A percentile compares a stretch with the other conserved stretches of the same genome.
Conservation (phyloP, 2,888 invertebrate species). For the Euplagia quadripunctaria region DNA sequence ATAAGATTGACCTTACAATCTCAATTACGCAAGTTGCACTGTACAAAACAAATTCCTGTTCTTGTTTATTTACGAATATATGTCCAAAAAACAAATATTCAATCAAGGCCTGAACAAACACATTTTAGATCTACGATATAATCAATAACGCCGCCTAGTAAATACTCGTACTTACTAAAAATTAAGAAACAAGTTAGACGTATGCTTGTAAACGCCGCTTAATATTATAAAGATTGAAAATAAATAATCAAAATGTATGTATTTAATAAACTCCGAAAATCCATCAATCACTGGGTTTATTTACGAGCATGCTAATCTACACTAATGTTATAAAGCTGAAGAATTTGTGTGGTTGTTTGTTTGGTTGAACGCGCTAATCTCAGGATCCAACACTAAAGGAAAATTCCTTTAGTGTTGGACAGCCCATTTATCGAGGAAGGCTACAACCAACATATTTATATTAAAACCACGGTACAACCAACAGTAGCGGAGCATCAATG, state of each 20-base stretch:
- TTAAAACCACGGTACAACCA: no score
- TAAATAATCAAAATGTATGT: not conserved
- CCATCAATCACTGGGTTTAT: not conserved
- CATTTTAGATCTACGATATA: not conserved
- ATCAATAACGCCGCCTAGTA: not conserved
- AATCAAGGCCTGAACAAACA: not conserved
- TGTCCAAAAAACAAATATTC: slow-evolving; percentile 1
- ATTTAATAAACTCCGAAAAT: not conserved
- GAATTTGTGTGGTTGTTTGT: no score
- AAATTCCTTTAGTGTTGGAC: no score
- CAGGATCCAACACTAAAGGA: no score
- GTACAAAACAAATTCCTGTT: slow-evolving; percentile 5
- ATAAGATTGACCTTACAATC: slow-evolving; percentile 8
- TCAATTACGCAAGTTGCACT: not conserved
- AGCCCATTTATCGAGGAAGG: no score
- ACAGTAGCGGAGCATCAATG: no score
- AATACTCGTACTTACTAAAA: not conserved
- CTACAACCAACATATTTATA: no score
- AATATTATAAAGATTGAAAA: not conserved
- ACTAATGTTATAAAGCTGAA: no score
- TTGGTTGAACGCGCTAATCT: no score
- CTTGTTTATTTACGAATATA: slow-evolving; percentile 10
- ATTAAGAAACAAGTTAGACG: not conserved
- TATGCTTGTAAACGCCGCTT: not conserved
- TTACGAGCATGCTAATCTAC: not conserved